Evolutionary conservation across 2,888 invertebrate genomes (phyloP).

Genomic region (Polymixis lichenea): DNA sequence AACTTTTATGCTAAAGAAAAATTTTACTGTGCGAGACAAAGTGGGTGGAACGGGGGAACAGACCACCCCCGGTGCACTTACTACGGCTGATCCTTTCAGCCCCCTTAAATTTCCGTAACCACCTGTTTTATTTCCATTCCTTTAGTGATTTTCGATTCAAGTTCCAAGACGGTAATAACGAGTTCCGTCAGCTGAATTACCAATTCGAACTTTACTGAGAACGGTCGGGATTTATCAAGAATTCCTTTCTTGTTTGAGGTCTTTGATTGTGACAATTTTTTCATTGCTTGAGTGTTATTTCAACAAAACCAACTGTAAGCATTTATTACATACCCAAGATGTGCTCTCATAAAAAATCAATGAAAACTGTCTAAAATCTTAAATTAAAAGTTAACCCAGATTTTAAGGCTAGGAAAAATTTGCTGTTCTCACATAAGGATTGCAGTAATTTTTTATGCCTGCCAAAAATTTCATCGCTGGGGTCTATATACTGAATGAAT

Average conservation of each 20-base stretch:
- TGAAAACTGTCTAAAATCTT: not conserved
- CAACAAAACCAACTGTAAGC: not conserved
- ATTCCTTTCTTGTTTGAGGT: not conserved
- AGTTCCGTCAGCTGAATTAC: slow-evolving; percentile 25
- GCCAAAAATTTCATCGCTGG: too few species aligned
- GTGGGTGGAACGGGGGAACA: not conserved
- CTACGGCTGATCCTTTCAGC: slow-evolving; percentile 17
- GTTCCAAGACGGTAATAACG: slow-evolving; percentile 12
- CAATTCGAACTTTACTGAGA: not conserved
- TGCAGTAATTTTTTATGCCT: too few species aligned
- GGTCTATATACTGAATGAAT: not conserved
- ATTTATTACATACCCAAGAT: not conserved
- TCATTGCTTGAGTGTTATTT: not conserved
- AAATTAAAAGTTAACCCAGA: not conserved
- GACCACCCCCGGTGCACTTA: slow-evolving; percentile 7
- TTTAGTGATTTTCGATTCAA: slow-evolving; percentile 31
- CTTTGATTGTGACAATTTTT: not conserved
- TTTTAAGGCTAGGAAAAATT: not conserved
- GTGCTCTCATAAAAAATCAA: not conserved
- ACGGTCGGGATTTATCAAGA: slow-evolving; percentile 8
- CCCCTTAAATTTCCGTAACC: slow-evolving; percentile 50
- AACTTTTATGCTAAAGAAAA: slow-evolving; percentile 7
- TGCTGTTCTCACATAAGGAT: not conserved
- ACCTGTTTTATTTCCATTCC: slow-evolving; percentile 53
- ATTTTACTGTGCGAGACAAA: slow-evolving; percentile 14